Evolutionary conservation across 2,797 vertebrate species (phyloP).

Genomic region (Poeciliopsis gracilis): DNA sequence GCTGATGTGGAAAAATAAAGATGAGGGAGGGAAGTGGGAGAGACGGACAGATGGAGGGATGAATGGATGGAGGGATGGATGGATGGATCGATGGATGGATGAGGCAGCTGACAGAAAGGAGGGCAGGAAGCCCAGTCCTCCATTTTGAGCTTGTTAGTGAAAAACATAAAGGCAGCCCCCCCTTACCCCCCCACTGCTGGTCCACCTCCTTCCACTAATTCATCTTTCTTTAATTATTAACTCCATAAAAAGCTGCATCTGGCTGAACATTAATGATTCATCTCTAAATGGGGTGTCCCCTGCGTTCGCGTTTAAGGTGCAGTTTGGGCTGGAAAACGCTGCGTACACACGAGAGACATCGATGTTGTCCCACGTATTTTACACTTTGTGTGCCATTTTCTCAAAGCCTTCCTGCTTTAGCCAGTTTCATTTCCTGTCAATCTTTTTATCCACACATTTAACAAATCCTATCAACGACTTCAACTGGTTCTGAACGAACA

Average conservation of each 20-base stretch:
- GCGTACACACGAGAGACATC: background rate
- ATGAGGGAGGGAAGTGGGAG: slow-evolving; percentile 15
- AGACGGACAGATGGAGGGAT: background rate
- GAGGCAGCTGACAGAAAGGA: background rate
- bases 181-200: background rate
- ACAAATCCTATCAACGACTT: background rate
- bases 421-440: background rate
- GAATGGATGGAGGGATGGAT: background rate
- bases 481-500: background rate
- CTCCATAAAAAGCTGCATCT: slow-evolving; percentile 80
- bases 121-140: background rate
- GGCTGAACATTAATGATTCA: slow-evolving; percentile 79
- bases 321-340: background rate
- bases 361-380: background rate
- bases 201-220: slow-evolving; percentile 31
- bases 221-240: slow-evolving; percentile 81
- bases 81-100: background rate
- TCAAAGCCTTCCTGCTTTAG: too few relatives aligned
- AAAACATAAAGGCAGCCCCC: background rate
- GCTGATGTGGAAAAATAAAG: slow-evolving; percentile 29
- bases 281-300: slow-evolving; percentile 69
- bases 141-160: slow-evolving; percentile 26
- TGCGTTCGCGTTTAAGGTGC: slow-evolving; percentile 6
- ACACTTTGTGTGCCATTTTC: background rate
- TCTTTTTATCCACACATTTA: background rate